These are phyloP conservation scores for Sorex maritimensis DNA, from an alignment of 2,797 vertebrate genomes.

Conservation along the genomic window DNA sequence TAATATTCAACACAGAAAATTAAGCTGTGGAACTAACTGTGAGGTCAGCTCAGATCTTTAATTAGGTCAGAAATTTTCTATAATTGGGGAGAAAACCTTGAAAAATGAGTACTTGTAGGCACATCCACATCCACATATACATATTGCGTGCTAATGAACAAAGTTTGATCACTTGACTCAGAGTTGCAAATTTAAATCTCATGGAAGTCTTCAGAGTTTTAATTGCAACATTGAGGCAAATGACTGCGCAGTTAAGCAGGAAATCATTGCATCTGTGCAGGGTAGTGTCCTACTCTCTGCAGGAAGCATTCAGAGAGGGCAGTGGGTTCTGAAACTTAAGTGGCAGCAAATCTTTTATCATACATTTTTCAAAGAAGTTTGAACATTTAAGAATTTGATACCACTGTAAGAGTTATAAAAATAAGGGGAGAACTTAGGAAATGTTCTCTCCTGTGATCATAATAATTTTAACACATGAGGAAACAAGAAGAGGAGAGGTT, in stretches of 20 bases:
- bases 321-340: constrained; percentile 17
- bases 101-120: not conserved
- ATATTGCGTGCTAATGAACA: not conserved
- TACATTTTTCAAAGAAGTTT: constrained; percentile 14
- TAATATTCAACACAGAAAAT: constrained; percentile 41
- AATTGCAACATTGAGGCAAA: constrained; percentile 22
- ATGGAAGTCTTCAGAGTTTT: constrained; percentile 27
- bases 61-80: constrained; percentile 39
- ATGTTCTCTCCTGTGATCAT: not conserved
- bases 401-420: not conserved
- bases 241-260: constrained; percentile 4
- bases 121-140: too few species aligned
- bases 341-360: not conserved
- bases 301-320: constrained; percentile 4
- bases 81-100: not conserved
- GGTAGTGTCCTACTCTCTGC: not conserved
- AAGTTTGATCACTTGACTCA: constrained; percentile 11
- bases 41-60: constrained; percentile 54
- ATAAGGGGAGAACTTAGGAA: not conserved
- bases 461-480: constrained; percentile 46
- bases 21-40: constrained; percentile 21
- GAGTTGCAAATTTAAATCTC: not conserved
- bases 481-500: not conserved
- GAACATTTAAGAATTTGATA: not conserved
- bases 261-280: not conserved